phyloP scores from a whole-genome alignment of 1,140 invertebrate genomes.

The Chrysoperla carnea region DNA sequence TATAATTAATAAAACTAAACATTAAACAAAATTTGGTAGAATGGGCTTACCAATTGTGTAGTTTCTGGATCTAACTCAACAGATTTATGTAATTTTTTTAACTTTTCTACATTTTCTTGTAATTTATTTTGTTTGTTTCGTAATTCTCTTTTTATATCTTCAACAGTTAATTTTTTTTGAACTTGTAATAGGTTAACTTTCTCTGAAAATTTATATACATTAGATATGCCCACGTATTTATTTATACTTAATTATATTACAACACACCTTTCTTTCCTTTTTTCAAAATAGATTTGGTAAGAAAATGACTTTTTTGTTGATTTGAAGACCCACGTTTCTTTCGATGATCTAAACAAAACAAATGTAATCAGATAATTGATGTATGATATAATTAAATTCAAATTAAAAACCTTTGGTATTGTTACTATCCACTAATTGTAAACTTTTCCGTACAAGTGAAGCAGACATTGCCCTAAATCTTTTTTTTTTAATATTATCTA shows the following conservation, averaged over 20 bases:
- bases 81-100: constrained; percentile 13
- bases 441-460: constrained; percentile 25
- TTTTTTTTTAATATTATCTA: not conserved
- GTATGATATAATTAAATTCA: not conserved
- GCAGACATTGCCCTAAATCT: constrained; percentile 25
- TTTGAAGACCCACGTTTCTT: constrained; percentile 11
- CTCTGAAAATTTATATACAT: constrained; percentile 5
- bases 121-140: constrained; percentile 12
- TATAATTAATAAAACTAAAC: too few relatives aligned
- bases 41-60: constrained; percentile 12
- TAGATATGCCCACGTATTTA: constrained; percentile 1
- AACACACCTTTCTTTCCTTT: constrained; percentile 11
- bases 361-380: constrained; percentile 4
- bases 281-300: constrained; percentile 10
- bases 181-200: constrained; percentile 10
- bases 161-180: constrained; percentile 15
- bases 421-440: constrained; percentile 26
- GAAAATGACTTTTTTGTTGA: constrained; percentile 9
- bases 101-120: constrained; percentile 25
- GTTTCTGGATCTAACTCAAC: constrained; percentile 16
- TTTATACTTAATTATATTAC: not conserved
- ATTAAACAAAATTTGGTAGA: too few relatives aligned
- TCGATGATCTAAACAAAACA: constrained; percentile 8
- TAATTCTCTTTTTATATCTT: constrained; percentile 11
- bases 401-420: constrained; percentile 12